phyloP scores from a whole-genome alignment of 2,888 invertebrate genomes.

The Cryptus armator region DNA sequence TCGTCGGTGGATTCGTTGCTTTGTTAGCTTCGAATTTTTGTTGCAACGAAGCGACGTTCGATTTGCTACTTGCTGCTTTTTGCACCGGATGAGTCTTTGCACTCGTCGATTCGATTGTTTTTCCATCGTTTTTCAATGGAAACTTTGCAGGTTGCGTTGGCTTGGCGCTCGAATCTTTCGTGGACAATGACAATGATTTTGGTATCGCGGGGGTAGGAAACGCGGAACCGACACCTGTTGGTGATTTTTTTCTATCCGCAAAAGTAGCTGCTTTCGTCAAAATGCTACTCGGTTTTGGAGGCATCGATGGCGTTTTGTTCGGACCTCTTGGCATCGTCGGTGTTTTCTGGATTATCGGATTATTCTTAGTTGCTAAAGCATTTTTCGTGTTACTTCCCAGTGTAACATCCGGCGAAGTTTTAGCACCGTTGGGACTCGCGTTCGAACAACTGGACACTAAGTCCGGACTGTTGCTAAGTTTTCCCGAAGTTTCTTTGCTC shows the following conservation, averaged over 20 bases:
- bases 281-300: slow-evolving; percentile 86
- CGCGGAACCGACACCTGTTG: slow-evolving; percentile 71
- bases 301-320: slow-evolving; percentile 81
- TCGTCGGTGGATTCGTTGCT: slow-evolving; percentile 66
- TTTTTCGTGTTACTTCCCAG: slow-evolving; percentile 75
- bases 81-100: slow-evolving; percentile 74
- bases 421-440: slow-evolving; percentile 81
- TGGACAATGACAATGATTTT: slow-evolving; percentile 69
- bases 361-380: slow-evolving; percentile 61
- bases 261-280: slow-evolving; percentile 85
- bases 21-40: slow-evolving; percentile 91
- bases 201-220: slow-evolving; percentile 67
- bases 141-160: slow-evolving; percentile 44
- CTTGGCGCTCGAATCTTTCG: slow-evolving; percentile 61
- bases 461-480: slow-evolving; percentile 89
- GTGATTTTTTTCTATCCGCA: slow-evolving; percentile 79
- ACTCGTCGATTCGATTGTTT: slow-evolving; percentile 61
- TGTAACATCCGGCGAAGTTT: slow-evolving; percentile 83
- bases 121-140: slow-evolving; percentile 45
- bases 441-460: slow-evolving; percentile 90
- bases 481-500: slow-evolving; percentile 74
- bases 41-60: slow-evolving; percentile 92
- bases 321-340: slow-evolving; percentile 83
- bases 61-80: slow-evolving; percentile 86
- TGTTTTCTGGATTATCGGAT: slow-evolving; percentile 82